Conservation (phyloP, 1,140 invertebrate genomes). For the Ridgeia piscesae region DNA sequence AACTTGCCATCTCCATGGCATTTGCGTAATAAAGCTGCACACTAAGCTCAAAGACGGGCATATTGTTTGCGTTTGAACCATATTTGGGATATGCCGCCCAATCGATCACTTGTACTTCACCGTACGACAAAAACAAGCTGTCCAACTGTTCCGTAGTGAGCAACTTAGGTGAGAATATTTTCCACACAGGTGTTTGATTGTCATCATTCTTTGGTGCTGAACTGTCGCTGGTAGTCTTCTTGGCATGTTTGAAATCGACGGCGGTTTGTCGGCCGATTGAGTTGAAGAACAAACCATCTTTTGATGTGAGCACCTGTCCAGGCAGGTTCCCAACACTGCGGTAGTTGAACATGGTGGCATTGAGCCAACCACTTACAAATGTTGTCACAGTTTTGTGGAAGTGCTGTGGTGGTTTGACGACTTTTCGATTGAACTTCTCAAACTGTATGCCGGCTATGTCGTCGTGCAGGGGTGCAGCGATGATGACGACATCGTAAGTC, state of each 20-base stretch:
- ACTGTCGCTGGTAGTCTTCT: background rate
- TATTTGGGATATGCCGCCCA: constrained; percentile 73
- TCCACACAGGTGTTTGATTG: constrained; percentile 54
- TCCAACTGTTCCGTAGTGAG: constrained; percentile 58
- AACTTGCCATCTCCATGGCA: constrained; percentile 70
- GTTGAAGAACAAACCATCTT: constrained; percentile 56
- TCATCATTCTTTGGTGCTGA: constrained; percentile 20
- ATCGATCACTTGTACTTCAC: constrained; percentile 51
- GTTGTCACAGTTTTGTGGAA: constrained; percentile 66
- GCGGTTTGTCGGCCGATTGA: constrained; percentile 56
- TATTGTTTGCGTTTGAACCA: constrained; percentile 41
- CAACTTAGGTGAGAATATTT: constrained; percentile 64
- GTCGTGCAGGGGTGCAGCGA: constrained; percentile 64
- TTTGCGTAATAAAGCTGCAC: constrained; percentile 68
- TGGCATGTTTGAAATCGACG: constrained; percentile 43
- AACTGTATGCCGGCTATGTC: constrained; percentile 58
- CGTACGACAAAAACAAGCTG: constrained; percentile 61
- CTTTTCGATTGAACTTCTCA: constrained; percentile 51
- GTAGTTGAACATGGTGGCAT: constrained; percentile 59
- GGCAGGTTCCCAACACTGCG: constrained; percentile 46
- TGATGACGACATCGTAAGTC: constrained; percentile 66
- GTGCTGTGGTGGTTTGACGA: constrained; percentile 43
- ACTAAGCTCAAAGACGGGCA: constrained; percentile 64
- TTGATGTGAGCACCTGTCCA: constrained; percentile 60
- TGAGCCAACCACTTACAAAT: constrained; percentile 63